Base-by-base conservation (phyloP, 2,888 invertebrate species). In the Drepana falcataria region DNA sequence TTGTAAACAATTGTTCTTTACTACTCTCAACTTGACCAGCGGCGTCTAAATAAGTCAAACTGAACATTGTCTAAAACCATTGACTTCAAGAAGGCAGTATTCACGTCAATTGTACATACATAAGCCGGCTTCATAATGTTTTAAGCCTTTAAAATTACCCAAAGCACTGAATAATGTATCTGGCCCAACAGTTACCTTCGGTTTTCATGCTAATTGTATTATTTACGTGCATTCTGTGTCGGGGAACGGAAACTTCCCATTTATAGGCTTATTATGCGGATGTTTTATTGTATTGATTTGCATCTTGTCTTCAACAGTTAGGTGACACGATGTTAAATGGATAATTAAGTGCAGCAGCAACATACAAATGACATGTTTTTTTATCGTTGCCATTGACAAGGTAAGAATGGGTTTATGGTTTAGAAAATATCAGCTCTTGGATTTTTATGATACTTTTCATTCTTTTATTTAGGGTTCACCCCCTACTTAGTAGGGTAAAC, bases 81-180 rank as follows among this genome's bases (percentile, higher is more conserved):
- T 21, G 21, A 21, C 21, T 21, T 21, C 21, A 21, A 21, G 21
- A 21, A 21, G 21, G 21, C 21, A 21, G 21, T 21, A 21, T 1
- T 21, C 63, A 59, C 67, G 52, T 49, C 48, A 58, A 57, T 59
- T 59, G 53, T 65, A 56, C 57, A 49, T 56, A 57, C 59, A 59
- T 55, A 21, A 21, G 59, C 48, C 59, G 58, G 59, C 63, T 65
- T 64, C 44, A 44, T 56, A 60, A 58, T 53, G 55, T 55, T 37
- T 60, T 44, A 44, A 44, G 56, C 55, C 59, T 61, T 69, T 59
- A 56, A 65, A 75, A 73, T 66, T 67, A 55, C 65, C 66, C 57
- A 65, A 69, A 64, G 57, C 7, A 41, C 52, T 75, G 71, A 75
- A 79, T 82, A 71, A 82, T 83, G 83, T 77, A 84, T 82, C 73